Percentiles rank a stretch among this genome's conserved stretches.
phyloP scores from a whole-genome alignment of 2,113 vertebrate genomes.

The Penelope pileata region DNA sequence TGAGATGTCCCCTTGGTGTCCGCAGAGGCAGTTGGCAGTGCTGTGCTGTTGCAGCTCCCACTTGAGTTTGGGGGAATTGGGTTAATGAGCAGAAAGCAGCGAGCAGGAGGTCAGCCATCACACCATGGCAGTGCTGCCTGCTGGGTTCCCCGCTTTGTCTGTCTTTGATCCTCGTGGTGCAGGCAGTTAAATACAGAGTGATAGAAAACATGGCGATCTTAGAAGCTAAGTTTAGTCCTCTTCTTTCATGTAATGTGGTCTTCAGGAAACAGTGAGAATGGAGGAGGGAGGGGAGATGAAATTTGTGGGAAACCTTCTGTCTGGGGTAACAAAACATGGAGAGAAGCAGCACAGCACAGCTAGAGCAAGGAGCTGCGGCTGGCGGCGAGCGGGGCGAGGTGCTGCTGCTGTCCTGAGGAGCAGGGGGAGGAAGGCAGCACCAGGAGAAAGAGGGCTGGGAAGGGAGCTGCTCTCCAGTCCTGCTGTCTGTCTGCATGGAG shows the following conservation, averaged over 20 bases:
- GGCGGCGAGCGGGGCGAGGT: not conserved
- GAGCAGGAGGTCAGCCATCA: not conserved
- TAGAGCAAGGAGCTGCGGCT: not conserved
- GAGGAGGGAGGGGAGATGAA: not conserved
- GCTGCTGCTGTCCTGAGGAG: not conserved
- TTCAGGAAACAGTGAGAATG: not conserved
- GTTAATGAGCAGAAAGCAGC: slow-evolving; percentile 12
- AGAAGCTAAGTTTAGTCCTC: not conserved
- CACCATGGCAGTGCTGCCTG: not conserved
- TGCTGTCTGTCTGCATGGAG: not conserved
- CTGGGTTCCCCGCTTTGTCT: not conserved
- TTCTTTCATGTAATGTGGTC: fast-evolving
- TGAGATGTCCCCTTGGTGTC: too few species aligned
- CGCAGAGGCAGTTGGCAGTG: fast-evolving
- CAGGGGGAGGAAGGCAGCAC: not conserved
- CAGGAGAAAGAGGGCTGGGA: not conserved
- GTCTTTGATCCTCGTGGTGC: not conserved
- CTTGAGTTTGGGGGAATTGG: slow-evolving; percentile 29
- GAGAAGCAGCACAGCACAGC: not conserved
- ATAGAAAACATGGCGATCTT: not conserved
- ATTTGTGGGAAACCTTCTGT: not conserved
- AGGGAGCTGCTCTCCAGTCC: not conserved
- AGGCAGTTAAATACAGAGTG: not conserved
- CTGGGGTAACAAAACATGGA: not conserved
- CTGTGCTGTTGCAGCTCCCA: not conserved